Percentiles rank a stretch among this genome's conserved stretches.
These are phyloP conservation scores for Hemicordylus capensis DNA, from an alignment of 2,113 vertebrate species.

Conservation along the genomic window DNA sequence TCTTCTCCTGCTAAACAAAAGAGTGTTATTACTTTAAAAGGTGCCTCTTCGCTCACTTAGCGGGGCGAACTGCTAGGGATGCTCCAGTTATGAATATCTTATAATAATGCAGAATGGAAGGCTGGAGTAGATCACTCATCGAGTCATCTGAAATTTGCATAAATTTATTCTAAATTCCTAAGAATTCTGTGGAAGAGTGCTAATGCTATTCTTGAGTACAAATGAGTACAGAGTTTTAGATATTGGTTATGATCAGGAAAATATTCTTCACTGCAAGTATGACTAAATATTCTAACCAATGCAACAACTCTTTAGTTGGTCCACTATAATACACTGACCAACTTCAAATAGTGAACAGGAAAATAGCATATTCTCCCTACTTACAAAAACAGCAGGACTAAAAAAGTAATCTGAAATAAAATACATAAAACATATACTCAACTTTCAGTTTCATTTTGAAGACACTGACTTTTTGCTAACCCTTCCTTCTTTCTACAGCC, in stretches of 20 bases:
- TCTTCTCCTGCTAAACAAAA: no score
- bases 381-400: not conserved
- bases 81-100: not conserved
- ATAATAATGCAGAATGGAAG: not conserved
- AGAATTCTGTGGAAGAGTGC: not conserved
- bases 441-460: not conserved
- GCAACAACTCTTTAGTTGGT: not conserved
- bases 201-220: not conserved
- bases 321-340: not conserved
- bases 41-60: no score
- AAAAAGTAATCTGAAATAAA: not conserved
- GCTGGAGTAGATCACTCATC: not conserved
- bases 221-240: not conserved
- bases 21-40: no score
- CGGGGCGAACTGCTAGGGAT: not conserved
- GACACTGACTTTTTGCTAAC: no score
- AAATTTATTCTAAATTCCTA: not conserved
- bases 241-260: not conserved
- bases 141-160: not conserved
- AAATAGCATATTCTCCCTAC: not conserved
- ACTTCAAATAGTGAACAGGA: not conserved
- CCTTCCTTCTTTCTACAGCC: no score
- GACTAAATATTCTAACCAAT: not conserved
- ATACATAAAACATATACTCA: not conserved
- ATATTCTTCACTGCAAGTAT: not conserved